Evolutionary conservation across 2,888 invertebrate species (phyloP), one percentile per base, ranked within the genome.

Genomic region (Ormia ochracea): DNA sequence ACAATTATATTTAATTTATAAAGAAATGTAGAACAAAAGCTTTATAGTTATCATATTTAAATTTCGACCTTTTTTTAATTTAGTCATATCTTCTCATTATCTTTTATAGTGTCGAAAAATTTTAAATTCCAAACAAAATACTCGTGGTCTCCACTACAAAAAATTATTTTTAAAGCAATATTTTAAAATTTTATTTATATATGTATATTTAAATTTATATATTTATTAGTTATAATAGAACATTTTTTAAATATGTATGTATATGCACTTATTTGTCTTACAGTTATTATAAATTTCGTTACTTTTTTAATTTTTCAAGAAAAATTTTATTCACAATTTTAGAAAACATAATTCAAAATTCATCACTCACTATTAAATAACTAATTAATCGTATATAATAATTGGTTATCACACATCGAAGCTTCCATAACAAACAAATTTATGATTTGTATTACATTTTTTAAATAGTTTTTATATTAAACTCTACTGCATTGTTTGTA

Each of bases 381-480:
- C 41, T 41, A 19, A 6, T 41, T 50, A 9, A 41, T 26, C 72
- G 14, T 65, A 43, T 75, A 73, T 61, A 9, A 10, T 31, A 12
- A 63, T 50, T 78, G 61, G 7, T 61, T 76, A 80, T 75, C 80
- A 77, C 68, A 63, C 78, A 76, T 59, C 56, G 65, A 79, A 76
- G 72, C 76, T 80, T 79, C 81, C 78, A 80, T 78, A 81, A 73
- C 68, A 82, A 81, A 50, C 17, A 21, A 28, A 50, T 21, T 66
- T 72, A 26, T 31, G 26, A 52, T 61, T n/a, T 21, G 14, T 70
- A 19, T 59, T 41, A 50, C 28, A 36, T 38, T 31, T 41, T 33
- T 33, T n/a, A 41, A 7, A 9, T 17, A 38, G 26, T 43, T 28
- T 21, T 33, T 23, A 52, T 65, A 21, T n/a, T 56, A 23, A 45